Conservation (phyloP, 2,113 vertebrate genomes). For the Canis aureus region DNA sequence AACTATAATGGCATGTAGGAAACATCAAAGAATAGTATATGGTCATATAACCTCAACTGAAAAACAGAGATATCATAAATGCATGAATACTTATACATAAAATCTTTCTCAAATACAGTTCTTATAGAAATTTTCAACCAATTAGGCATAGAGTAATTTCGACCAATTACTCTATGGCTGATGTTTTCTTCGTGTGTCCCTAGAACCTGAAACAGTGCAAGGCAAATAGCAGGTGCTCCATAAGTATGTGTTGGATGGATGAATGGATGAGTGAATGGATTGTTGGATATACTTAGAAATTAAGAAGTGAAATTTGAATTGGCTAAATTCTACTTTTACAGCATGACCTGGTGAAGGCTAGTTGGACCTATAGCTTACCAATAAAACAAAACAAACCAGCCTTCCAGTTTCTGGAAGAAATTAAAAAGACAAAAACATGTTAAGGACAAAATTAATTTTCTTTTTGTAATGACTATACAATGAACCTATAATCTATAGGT, state of each 20-base stretch:
- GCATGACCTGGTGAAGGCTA: neutral
- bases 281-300: neutral
- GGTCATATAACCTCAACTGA: neutral
- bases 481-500: too few species aligned
- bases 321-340: neutral
- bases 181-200: neutral
- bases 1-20: neutral
- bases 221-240: neutral
- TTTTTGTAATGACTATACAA: neutral
- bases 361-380: neutral
- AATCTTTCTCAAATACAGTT: neutral
- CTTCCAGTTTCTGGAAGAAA: constrained; percentile 44
- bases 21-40: neutral
- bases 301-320: constrained; percentile 30
- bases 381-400: neutral
- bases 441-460: neutral
- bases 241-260: neutral
- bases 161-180: neutral
- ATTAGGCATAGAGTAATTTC: neutral
- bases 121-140: neutral
- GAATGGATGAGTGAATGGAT: neutral
- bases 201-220: neutral
- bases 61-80: neutral
- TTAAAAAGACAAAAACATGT: neutral
- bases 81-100: neutral